Conservation (phyloP, 2,797 vertebrate species). For the Morus bassanus region DNA sequence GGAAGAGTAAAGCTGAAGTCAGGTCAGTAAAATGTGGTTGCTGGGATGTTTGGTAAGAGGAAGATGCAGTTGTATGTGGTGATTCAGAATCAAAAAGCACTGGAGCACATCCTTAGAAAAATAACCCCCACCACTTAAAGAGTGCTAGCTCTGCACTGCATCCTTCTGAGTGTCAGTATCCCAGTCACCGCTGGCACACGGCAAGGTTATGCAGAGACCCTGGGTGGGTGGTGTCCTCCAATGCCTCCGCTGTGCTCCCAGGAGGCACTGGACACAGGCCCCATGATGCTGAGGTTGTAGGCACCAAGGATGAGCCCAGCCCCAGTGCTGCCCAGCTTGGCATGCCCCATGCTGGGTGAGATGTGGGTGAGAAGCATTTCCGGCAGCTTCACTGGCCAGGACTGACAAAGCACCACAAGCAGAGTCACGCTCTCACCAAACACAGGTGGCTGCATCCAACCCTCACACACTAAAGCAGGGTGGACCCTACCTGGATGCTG, state of each 20-base stretch:
- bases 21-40: too few species aligned
- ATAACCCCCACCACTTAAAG: too few species aligned
- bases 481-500: background rate
- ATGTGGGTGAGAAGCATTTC: background rate
- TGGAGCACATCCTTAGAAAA: background rate
- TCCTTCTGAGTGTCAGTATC: too few species aligned
- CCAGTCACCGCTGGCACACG: background rate
- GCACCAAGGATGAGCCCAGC: background rate
- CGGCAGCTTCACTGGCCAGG: too few species aligned
- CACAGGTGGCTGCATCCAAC: background rate
- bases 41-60: background rate
- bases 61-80: too few species aligned
- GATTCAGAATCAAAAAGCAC: background rate
- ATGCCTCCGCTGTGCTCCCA: background rate
- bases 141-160: background rate
- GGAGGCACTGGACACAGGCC: background rate
- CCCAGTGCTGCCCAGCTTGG: too few species aligned
- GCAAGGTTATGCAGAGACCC: background rate
- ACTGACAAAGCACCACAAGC: too few species aligned
- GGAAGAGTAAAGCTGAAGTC: background rate
- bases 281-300: background rate
- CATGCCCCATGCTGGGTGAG: background rate
- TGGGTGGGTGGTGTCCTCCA: background rate
- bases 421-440: background rate
- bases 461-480: too few species aligned